A percentile compares a stretch with the other conserved stretches of the same genome.
Conservation (phyloP, 2,888 invertebrate species). For the Rotaria sp. region DNA sequence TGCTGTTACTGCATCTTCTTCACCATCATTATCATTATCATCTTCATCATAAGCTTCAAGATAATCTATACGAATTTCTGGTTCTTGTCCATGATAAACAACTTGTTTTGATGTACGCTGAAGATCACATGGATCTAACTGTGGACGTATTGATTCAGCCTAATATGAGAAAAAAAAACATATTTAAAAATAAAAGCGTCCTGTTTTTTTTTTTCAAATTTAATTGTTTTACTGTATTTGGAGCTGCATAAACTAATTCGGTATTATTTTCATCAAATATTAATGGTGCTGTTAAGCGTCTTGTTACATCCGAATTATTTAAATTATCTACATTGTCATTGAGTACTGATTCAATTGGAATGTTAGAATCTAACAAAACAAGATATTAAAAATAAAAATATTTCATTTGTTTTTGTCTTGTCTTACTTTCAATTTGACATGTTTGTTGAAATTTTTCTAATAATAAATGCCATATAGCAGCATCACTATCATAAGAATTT, state of each 20-base stretch:
- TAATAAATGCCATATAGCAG: conserved; percentile 18
- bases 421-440: neutral
- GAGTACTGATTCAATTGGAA: neutral
- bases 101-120: neutral
- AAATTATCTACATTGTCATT: neutral
- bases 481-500: conserved; percentile 30
- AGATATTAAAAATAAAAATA: neutral
- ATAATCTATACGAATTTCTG: neutral
- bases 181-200: too few species aligned
- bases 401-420: neutral
- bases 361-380: neutral
- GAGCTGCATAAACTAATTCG: neutral
- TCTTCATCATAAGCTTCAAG: neutral
- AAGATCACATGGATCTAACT: conserved; percentile 20
- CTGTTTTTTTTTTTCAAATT: neutral
- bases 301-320: neutral
- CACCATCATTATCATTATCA: neutral
- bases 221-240: neutral
- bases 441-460: conserved; percentile 27
- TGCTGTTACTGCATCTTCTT: neutral
- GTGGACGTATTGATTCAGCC: neutral
- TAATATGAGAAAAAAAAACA: neutral
- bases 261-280: neutral
- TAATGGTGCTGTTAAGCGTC: neutral
- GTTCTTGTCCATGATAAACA: neutral